Evolutionary conservation across 2,888 invertebrate species (phyloP), one percentile per base, ranked within the genome.

Genomic region (Sphaerophoria rueppellii): DNA sequence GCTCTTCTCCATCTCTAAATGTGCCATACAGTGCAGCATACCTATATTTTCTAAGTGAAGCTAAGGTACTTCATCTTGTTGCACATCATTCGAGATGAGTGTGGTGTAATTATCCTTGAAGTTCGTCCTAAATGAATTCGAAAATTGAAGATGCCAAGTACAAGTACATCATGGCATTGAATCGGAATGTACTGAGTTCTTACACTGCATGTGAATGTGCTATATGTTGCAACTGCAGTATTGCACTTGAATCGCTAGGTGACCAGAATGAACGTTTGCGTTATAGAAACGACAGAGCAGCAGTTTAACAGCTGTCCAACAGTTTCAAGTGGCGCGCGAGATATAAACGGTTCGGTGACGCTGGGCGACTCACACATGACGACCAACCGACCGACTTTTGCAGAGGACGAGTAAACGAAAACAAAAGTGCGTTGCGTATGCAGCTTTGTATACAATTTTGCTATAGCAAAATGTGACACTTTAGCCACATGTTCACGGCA

Each of bases 401-500:
- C 24, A 24, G 2, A 24, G 24, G 14, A 57, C 11, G 37, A 58
- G 37, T 11, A 58, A 6, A 52, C 37, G 14, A 48, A 14, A 50
- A 69, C 37, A 40, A 73, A 34, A 34, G 16, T 24, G 24, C 24
- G 24, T 54, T 70, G 65, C 60, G 76, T 72, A 43, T 72, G 50
- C 48, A 58, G 14, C 57, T 54, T 60, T 65, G 67, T 74, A 67
- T 58, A 70, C 63, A 70, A 24, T 61, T 54, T 37, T 70, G 55
- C 67, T 73, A 9, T 43, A 82, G 79, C 58, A 60, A 80, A 83
- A 82, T 86, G 77, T 82, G 86, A 82, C 86, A 82, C 82, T 86
- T 82, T 71, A 74, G 74, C 86, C 86, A 86, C 78, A 86, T 86
- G 86, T 86, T 86, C 77, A 14, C 60, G 55, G 60, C 71, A 78